Percentiles rank a stretch among this genome's conserved stretches.
These are phyloP conservation scores for Anisognathus igniventris DNA, from an alignment of 2,797 vertebrate species.

Conservation along the genomic window DNA sequence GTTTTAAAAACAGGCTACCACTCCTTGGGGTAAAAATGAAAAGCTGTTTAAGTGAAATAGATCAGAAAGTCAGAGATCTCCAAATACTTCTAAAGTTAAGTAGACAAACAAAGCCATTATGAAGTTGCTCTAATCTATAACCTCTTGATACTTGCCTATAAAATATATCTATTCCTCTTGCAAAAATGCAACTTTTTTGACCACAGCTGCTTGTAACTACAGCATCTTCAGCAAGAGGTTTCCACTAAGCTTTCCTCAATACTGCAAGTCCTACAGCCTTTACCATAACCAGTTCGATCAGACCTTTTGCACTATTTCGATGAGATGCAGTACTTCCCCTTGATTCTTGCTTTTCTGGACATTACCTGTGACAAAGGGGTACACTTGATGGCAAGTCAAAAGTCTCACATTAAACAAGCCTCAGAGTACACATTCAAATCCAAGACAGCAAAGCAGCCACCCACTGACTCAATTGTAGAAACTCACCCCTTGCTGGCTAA, in stretches of 20 bases:
- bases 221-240: not conserved
- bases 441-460: not conserved
- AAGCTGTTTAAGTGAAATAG: not conserved
- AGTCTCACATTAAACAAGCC: not conserved
- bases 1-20: not conserved
- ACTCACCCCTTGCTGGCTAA: rapidly evolving
- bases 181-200: not conserved
- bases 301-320: not conserved
- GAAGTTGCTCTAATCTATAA: not conserved
- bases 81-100: not conserved
- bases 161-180: not conserved
- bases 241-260: not conserved
- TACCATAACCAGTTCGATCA: not conserved
- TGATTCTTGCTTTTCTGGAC: not conserved
- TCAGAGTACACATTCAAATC: not conserved
- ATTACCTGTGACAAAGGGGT: not conserved
- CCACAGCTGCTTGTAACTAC: not conserved
- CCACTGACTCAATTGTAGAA: not conserved
- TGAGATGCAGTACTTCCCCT: not conserved
- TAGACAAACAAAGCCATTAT: not conserved
- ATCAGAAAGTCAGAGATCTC: not conserved
- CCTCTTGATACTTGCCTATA: not conserved
- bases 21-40: not conserved
- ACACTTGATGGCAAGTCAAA: not conserved
- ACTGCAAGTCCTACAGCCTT: not conserved